Percentiles rank a stretch among this genome's conserved stretches.
Evolutionary conservation across 2,113 vertebrate species (phyloP).

Genomic region (Salvator merianae): DNA sequence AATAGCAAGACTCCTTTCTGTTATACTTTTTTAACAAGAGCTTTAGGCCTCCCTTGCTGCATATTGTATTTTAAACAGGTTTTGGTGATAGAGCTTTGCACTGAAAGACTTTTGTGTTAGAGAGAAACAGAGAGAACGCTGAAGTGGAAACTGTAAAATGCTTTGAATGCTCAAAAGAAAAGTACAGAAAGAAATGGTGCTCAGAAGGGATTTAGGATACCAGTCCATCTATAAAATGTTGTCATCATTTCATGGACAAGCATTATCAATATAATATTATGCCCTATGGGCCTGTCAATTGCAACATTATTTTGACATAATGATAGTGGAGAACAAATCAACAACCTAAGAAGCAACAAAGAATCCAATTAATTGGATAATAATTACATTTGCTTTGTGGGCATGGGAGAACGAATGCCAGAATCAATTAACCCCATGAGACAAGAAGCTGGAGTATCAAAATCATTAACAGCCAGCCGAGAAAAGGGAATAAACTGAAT

Average conservation of each 20-base stretch:
- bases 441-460: slow-evolving; percentile 40
- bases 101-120: too few species aligned
- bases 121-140: too few species aligned
- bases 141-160: background rate
- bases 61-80: too few species aligned
- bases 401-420: slow-evolving; percentile 45
- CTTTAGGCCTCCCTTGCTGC: too few species aligned
- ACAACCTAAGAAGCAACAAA: slow-evolving; percentile 61
- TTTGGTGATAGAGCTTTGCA: too few species aligned
- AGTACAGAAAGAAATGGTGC: background rate
- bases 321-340: slow-evolving; percentile 44
- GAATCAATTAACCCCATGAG: slow-evolving; percentile 35
- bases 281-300: slow-evolving; percentile 32
- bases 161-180: background rate
- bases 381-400: slow-evolving; percentile 65
- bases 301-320: slow-evolving; percentile 4
- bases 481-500: slow-evolving; percentile 52
- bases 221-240: slow-evolving; percentile 24
- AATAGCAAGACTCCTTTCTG: too few species aligned
- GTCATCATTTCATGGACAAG: slow-evolving; percentile 24
- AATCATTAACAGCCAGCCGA: slow-evolving; percentile 55
- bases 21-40: too few species aligned
- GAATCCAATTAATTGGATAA: slow-evolving; percentile 69
- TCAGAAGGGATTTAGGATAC: slow-evolving; percentile 2
- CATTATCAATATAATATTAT: background rate